A percentile compares a stretch with the other conserved stretches of the same genome.
These are phyloP conservation scores for Colistium nudipinnis DNA, from an alignment of 2,113 vertebrate species.

Conservation along the genomic window DNA sequence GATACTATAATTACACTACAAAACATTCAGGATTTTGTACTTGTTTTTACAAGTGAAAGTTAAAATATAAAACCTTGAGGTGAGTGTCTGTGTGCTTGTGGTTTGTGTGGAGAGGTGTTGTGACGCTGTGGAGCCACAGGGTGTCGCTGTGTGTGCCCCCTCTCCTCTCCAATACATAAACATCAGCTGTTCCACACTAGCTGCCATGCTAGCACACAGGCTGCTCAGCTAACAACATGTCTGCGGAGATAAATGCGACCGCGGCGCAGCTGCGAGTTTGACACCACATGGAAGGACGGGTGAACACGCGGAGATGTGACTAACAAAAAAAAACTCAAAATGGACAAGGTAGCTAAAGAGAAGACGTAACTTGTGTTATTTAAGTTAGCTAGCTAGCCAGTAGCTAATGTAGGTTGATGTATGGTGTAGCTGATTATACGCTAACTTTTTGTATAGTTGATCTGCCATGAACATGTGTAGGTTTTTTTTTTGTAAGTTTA, in stretches of 20 bases:
- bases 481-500: too few relatives aligned
- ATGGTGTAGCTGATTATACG: neutral
- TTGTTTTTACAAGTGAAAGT: too few relatives aligned
- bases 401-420: neutral
- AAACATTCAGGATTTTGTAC: too few relatives aligned
- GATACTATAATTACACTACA: neutral
- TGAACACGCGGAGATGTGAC: slow-evolving; percentile 32
- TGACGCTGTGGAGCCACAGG: neutral
- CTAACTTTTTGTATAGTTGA: slow-evolving; percentile 26
- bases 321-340: slow-evolving; percentile 6
- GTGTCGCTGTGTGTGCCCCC: neutral
- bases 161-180: neutral
- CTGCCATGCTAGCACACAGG: slow-evolving; percentile 52
- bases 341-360: slow-evolving; percentile 59
- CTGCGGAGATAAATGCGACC: neutral
- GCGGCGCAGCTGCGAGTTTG: neutral
- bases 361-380: neutral
- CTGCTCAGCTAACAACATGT: slow-evolving; percentile 21
- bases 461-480: neutral
- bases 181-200: slow-evolving; percentile 43
- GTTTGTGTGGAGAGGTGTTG: neutral
- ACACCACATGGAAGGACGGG: neutral
- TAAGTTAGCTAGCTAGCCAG: slow-evolving; percentile 21
- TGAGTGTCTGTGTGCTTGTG: too few relatives aligned
- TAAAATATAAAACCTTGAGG: too few relatives aligned